phyloP scores from a whole-genome alignment of 2,888 invertebrate species.

The Brachynemurus nebulosus region DNA sequence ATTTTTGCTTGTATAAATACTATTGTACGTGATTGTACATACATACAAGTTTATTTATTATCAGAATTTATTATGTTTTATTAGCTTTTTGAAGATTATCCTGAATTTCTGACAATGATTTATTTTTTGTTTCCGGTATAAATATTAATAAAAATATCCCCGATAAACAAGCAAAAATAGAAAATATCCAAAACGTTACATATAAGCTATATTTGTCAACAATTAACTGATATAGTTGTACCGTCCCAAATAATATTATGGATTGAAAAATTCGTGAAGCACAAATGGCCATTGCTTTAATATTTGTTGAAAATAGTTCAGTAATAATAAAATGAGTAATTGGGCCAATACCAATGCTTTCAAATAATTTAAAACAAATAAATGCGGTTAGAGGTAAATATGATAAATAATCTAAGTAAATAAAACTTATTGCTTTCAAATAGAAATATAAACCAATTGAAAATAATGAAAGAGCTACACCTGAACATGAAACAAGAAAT shows the following conservation, averaged over 20 bases:
- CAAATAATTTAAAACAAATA: constrained; percentile 34
- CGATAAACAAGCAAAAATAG: constrained; percentile 28
- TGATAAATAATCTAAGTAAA: constrained; percentile 26
- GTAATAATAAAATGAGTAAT: constrained; percentile 37
- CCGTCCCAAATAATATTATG: constrained; percentile 32
- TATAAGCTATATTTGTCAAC: constrained; percentile 30
- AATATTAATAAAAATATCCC: constrained; percentile 30
- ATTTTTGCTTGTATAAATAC: too few species aligned
- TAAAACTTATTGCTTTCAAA: constrained; percentile 27
- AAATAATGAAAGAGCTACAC: constrained; percentile 30
- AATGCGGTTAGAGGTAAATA: constrained; percentile 34
- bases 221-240: constrained; percentile 33
- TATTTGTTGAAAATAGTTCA: constrained; percentile 40
- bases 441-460: constrained; percentile 33
- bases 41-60: too few species aligned
- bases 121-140: constrained; percentile 38
- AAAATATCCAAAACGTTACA: constrained; percentile 34
- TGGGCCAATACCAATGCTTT: constrained; percentile 37
- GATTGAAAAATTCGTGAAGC: constrained; percentile 38
- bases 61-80: too few species aligned
- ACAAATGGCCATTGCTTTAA: constrained; percentile 40
- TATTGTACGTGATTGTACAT: too few species aligned
- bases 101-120: constrained; percentile 36
- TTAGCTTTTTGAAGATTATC: too few species aligned
- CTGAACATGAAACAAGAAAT: constrained; percentile 35